phyloP scores from a whole-genome alignment of 2,888 invertebrate genomes.

The Torymus auratus region DNA sequence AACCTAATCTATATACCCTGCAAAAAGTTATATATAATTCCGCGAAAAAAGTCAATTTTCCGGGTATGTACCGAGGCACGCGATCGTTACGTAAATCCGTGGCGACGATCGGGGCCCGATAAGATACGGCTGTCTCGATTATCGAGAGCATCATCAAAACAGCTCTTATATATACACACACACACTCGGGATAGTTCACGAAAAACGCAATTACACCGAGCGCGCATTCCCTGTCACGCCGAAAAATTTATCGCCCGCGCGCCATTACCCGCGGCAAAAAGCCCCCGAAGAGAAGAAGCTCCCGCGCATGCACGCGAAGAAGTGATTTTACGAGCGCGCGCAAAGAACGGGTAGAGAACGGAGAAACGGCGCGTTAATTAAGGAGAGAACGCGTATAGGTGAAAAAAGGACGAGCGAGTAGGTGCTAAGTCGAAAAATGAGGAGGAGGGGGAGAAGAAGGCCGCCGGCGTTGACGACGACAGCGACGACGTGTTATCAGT shows the following conservation, averaged over 20 bases:
- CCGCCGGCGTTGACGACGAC: no score
- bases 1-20: no score
- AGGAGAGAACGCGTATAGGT: slow-evolving; percentile 16
- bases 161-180: not conserved
- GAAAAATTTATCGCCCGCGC: slow-evolving; percentile 24
- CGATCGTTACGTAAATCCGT: no score
- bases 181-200: not conserved
- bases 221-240: not conserved
- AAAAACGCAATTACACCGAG: not conserved
- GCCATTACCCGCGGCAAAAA: slow-evolving; percentile 12
- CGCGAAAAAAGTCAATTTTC: no score
- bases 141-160: no score
- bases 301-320: slow-evolving; percentile 21
- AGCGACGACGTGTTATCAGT: not conserved
- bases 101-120: no score
- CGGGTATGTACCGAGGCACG: no score
- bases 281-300: not conserved
- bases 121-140: no score
- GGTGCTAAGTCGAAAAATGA: slow-evolving; percentile 1
- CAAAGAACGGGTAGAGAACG: slow-evolving; percentile 21
- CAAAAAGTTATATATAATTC: no score
- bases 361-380: slow-evolving; percentile 24
- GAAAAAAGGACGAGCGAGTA: not conserved
- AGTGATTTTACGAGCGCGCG: slow-evolving; percentile 46
- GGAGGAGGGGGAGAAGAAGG: not conserved